Evolutionary conservation across 2,113 vertebrate genomes (phyloP), one percentile per base, ranked within the genome.

Genomic region (Nothocercus nigrocapillus): DNA sequence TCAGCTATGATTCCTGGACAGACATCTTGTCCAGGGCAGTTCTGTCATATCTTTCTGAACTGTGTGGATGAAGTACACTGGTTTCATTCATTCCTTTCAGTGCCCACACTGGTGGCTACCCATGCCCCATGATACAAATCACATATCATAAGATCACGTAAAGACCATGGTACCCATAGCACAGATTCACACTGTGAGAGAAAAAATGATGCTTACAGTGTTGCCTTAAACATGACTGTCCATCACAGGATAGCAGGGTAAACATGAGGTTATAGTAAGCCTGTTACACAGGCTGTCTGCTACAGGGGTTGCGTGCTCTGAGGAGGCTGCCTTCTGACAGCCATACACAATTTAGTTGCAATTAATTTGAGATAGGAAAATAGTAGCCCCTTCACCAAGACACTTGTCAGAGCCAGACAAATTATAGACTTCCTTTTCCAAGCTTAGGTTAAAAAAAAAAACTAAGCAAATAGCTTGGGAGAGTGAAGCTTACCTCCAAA

Each of bases 401-500:
- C 14, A 53, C 36, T 5, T 36, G 45, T 36, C 73, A 81, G 28
- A 77, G 19, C 40, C 45, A 73, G 42, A 34, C 58, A 76, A 76
- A 77, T 81, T 7, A 49, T 11, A 83, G 40, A 38, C 68, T 85
- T 85, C 11, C 59, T 70, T 32, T 72, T 74, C 49, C 36, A 40
- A 2, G 28, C 16, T 19, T 40, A 8, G 51, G 42, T 16, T 30
- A 69, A 85, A 80, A 27, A 1, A 47, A 53, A 30, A 49, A 49
- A 2, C 3, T 2, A 58, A 47, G 5, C 10, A 81, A 88, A 64
- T 4, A 15, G 20, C 21, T 80, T 64, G 9, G 81, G 27, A 66
- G 5, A n/a, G 44, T 0, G 1, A 58, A 16, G 38, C 85, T 97
- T 83, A 99, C 99, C 99, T 98, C 99, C 99, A 90, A 99, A 99